Base-by-base conservation (phyloP, 1,140 invertebrate species). In the Phocides pigmalion region DNA sequence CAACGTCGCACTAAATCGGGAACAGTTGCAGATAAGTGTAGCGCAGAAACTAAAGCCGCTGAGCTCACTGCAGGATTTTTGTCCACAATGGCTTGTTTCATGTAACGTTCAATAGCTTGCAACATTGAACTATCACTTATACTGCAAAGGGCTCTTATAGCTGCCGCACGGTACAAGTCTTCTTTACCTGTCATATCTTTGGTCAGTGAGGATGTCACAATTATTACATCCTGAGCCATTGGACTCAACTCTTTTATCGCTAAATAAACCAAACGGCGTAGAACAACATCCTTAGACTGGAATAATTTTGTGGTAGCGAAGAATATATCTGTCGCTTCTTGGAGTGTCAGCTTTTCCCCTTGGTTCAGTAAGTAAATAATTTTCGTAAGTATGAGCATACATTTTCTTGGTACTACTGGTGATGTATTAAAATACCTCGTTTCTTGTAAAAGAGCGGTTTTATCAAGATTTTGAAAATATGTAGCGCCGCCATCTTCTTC, bases 101-200 rank as follows among this genome's bases (percentile, higher is more conserved):
- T 99, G 87, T 99, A 99, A 28, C 99, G 93, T 87, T 99, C 98
- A 76, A 99, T 98, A 12, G 98, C 96, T 91, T 99, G 97, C 16
- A 99, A 86, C 98, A 99, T 99, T 16, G 95, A 96, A 82, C 95
- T 95, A 93, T 99, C 99, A 2, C 98, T 99, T 56, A 99, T 99
- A 62, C 96, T 97, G 85, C 98, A 99, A 0, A 99, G 92, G 0
- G 99, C 98, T 75, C 99, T 93, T 64, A 99, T 99, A 5, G 98
- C 98, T 17, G 98, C 96, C n/a, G 98, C 97, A 74, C 98, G 93
- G 77, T 99, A 99, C 39, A 98, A 92, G 91, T 99, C 98, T 86
- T 99, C 98, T 80, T 98, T 98, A 3, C 98, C 98, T 19, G 98
- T 99, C 98, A 99, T 99, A 82, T 99, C 99, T 89, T 99, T 99